Evolutionary conservation across 2,113 vertebrate species (phyloP).

Genomic region (Xenus cinereus): DNA sequence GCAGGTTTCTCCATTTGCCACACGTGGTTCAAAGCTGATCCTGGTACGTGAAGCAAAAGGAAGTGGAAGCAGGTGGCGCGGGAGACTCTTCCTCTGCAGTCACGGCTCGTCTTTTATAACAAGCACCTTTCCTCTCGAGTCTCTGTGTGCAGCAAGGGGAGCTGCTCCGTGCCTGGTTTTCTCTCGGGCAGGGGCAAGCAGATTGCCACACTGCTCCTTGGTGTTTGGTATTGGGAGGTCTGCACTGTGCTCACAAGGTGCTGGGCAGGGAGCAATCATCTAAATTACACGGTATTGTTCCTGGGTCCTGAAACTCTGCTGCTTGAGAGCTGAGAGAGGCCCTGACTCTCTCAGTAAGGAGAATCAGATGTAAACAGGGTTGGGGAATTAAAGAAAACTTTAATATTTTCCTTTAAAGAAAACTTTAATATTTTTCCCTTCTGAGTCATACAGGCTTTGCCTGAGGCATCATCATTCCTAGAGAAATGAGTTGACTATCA

Average conservation of each 20-base stretch:
- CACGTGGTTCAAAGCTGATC: accelerated
- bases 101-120: background rate
- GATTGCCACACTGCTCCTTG: background rate
- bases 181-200: background rate
- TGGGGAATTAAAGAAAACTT: background rate
- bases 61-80: background rate
- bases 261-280: background rate
- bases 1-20: background rate
- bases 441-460: slow-evolving; percentile 28
- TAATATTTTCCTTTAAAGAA: background rate
- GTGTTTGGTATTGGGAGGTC: background rate
- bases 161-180: background rate
- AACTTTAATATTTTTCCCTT: slow-evolving; percentile 3
- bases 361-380: background rate
- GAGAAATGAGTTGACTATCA: background rate
- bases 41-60: background rate
- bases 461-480: background rate
- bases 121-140: background rate
- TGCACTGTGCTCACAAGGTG: background rate
- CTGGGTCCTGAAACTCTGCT: background rate
- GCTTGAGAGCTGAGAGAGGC: background rate
- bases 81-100: background rate
- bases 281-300: background rate
- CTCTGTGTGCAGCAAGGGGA: background rate
- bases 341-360: background rate